Evolutionary conservation across 1,140 invertebrate species (phyloP), one percentile per base, ranked within the genome.

Genomic region (Rhopalosiphum maidis): DNA sequence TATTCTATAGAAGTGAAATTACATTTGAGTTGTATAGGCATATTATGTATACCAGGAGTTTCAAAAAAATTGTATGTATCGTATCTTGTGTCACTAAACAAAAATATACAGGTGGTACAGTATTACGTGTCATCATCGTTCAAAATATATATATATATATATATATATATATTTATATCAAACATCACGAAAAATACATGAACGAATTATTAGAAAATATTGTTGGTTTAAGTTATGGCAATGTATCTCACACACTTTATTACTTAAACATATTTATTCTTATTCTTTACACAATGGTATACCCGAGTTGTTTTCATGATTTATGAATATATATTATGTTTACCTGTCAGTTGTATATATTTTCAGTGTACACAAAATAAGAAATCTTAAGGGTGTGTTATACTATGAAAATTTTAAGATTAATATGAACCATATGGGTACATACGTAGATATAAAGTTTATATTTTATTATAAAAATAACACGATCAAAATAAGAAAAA

Each of bases 211-310:
- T 37, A 55, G 9, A 48, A 89, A 55, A 89, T 55, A 89, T 89
- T 89, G 22, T 54, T 54, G 54, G 23, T 25, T 30, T 46, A 87
- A 6, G 43, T n/a, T 87, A 30, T 30, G 23, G 23, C 25, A 88
- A 51, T 51, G 7, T 46, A 46, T 54, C 41, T 46, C n/a, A 23
- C 23, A 55, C 51, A 41, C 41, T 89, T 89, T 89, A 89, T 89
- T 89, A 89, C 35, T 35, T 89, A 89, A 89, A 89, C 41, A 89
- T 54, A 89, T 89, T 54, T 89, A 89, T 89, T 86, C 43, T 46
- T 86, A 25, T 86, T 89, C 48, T 89, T 22, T 37, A 23, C 48
- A 54, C 86, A 87, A 87, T 86, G 43, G 48, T 87, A 86, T 46
- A n/a, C 41, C 41, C 23, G 43, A 46, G 43, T 46, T 86, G 9